Conservation (phyloP, 30 jellyfish, hydroid and myxozoan genomes). For the Aurelia aurita region DNA sequence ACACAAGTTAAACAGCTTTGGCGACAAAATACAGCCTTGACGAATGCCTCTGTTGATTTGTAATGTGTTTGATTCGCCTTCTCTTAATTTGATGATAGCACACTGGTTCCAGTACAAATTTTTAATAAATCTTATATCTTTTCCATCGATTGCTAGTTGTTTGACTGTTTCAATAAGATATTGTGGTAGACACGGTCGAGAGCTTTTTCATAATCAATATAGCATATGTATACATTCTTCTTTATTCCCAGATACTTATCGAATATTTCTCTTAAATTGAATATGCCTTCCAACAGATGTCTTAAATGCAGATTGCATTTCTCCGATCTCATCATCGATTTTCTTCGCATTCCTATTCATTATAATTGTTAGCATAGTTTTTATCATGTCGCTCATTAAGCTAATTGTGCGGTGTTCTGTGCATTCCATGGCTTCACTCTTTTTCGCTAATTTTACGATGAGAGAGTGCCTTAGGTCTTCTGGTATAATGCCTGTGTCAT, state of each 20-base stretch:
- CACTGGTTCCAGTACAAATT: slow-evolving; percentile 11
- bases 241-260: no score
- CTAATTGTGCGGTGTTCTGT: slow-evolving; percentile 24
- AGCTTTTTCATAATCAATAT: no score
- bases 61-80: slow-evolving; percentile 2
- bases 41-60: slow-evolving; percentile 2
- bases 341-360: slow-evolving; percentile 11
- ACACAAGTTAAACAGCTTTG: neutral
- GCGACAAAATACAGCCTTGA: slow-evolving; percentile 1
- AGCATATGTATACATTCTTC: no score
- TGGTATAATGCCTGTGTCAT: slow-evolving; percentile 3
- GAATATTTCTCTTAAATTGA: no score
- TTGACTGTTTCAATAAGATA: slow-evolving; percentile 9
- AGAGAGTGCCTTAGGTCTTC: slow-evolving; percentile 5
- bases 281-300: no score
- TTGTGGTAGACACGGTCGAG: no score
- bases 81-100: slow-evolving; percentile 1
- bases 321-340: no score
- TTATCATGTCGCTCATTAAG: slow-evolving; percentile 10
- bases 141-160: neutral
- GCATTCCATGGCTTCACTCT: no score
- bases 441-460: slow-evolving; percentile 2
- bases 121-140: neutral
- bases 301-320: no score
- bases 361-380: neutral